These are phyloP conservation scores for Sericinus montela DNA, from an alignment of 2,888 invertebrate species.

Conservation along the genomic window DNA sequence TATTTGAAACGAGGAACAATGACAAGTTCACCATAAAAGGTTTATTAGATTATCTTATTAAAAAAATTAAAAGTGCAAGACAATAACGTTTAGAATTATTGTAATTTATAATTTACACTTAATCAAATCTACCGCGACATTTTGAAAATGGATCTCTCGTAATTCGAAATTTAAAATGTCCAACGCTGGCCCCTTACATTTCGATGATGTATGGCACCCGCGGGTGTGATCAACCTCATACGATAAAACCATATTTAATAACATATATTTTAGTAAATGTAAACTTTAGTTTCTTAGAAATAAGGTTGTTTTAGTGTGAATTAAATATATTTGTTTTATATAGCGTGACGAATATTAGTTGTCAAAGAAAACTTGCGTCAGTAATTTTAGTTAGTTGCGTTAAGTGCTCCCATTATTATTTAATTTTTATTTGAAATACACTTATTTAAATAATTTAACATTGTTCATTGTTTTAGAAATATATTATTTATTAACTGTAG, in stretches of 20 bases:
- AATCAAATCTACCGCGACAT: slow-evolving; percentile 23
- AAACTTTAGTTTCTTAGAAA: neutral
- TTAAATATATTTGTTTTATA: neutral
- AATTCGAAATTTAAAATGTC: slow-evolving; percentile 69
- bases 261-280: neutral
- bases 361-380: neutral
- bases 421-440: no score
- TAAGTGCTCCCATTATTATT: no score
- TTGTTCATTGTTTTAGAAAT: no score
- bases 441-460: no score
- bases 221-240: slow-evolving; percentile 57
- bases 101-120: neutral
- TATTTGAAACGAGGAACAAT: no score
- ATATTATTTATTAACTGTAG: no score
- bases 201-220: slow-evolving; percentile 63
- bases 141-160: slow-evolving; percentile 49
- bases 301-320: neutral
- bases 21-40: no score
- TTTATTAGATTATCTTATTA: no score
- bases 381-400: no score
- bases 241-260: slow-evolving; percentile 4
- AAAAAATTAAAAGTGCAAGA: no score
- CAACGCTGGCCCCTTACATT: slow-evolving; percentile 36
- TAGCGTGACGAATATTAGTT: slow-evolving; percentile 11
- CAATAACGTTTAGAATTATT: neutral